Base-by-base conservation (phyloP, 2,888 invertebrate species). In the Sympetrum striolatum region DNA sequence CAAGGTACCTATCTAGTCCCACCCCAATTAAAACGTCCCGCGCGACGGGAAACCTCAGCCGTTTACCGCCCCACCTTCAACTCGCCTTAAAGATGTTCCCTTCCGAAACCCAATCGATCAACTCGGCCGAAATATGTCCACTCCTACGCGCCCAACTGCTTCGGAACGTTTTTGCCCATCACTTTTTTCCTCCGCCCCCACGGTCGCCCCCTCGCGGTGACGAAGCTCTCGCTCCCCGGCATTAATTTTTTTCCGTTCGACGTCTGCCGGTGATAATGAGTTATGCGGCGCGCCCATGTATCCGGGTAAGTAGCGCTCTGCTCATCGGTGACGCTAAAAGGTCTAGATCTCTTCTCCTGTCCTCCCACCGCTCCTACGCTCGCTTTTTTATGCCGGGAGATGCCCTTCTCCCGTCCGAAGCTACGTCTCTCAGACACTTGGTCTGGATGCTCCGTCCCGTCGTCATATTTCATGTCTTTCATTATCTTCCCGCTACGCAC, bases 41-140 rank as follows among this genome's bases (percentile, higher is more conserved):
- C 73, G 12, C 73, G 25, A 73, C 31, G 31, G 64, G 64, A 8
- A 25, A 64, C 64, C 64, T 64, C 64, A 22, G 22, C 31, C 73
- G 73, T 31, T 73, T 73, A 31, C 25, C 73, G 2, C 73, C 25
- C 53, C 12, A 25, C 31, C 73, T 25, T 73, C 73, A 12, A 14
- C 73, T 73, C 31, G 8, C 73, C 73, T 73, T 14, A 18, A 53
- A 53, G 73, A 73, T 73, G 73, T 73, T 73, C 73, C 64, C 25
- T 31, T 31, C 73, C 73, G 73, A 73, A 73, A 86, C 58, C 60
- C 86, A 86, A 86, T 86, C 86, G 37, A 86, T 86, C 86, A 86
- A 86, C 31, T 60, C 35, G 86, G 35, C 22, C 86, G 86, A 86
- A 86, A 86, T 86, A 86, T 60, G 60, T 58, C 86, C 60, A 86